Conservation (phyloP, 2,113 vertebrate species). For the Gallinago paraguaiae region DNA sequence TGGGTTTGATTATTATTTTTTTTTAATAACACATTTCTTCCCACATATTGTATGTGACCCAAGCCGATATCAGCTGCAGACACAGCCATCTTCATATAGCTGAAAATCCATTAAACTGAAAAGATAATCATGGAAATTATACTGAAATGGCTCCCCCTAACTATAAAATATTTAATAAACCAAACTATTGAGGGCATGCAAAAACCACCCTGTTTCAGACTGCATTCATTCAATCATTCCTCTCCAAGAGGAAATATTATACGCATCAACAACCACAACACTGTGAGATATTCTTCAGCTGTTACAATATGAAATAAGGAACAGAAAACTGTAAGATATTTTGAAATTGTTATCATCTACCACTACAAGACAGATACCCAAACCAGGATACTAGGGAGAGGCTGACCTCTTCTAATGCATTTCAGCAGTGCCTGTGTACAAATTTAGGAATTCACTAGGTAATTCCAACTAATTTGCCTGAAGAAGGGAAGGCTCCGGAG, state of each 20-base stretch:
- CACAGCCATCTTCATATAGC: not conserved
- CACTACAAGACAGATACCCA: no score
- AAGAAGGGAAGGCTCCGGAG: no score
- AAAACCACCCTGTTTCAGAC: not conserved
- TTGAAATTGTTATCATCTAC: not conserved
- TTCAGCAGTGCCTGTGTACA: not conserved
- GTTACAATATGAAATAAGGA: not conserved
- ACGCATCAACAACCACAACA: not conserved
- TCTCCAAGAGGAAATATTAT: not conserved
- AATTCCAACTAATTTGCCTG: not conserved
- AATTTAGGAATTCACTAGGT: not conserved
- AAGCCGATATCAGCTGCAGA: conserved; percentile 10
- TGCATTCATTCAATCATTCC: not conserved
- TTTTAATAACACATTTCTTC: not conserved
- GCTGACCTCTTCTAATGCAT: not conserved
- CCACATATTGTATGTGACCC: not conserved
- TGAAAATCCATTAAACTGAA: not conserved
- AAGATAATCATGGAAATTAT: not conserved
- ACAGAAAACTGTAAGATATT: not conserved
- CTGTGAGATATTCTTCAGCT: not conserved
- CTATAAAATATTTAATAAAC: conserved; percentile 4
- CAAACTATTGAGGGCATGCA: not conserved
- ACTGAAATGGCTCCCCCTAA: conserved; percentile 27
- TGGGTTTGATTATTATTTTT: not conserved
- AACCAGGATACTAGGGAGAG: not conserved